phyloP scores from a whole-genome alignment of 2,113 vertebrate species.

The Suncus etruscus region DNA sequence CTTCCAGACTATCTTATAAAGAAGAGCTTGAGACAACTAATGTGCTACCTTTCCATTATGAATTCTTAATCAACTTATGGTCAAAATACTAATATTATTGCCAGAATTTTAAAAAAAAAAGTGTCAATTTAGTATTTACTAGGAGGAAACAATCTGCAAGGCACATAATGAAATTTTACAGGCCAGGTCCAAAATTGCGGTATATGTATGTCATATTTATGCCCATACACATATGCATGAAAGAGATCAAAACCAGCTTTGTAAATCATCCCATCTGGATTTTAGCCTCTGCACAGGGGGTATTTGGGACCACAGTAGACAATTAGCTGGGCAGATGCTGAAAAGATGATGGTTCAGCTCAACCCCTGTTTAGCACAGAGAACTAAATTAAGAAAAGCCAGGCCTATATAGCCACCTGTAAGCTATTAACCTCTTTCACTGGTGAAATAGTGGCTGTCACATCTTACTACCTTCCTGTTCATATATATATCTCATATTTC shows the following conservation, averaged over 20 bases:
- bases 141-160: not conserved
- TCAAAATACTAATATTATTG: slow-evolving; percentile 8
- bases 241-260: slow-evolving; percentile 28
- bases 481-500: not conserved
- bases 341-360: slow-evolving; percentile 27
- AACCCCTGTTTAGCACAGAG: not conserved
- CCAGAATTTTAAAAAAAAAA: not conserved
- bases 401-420: slow-evolving; percentile 30
- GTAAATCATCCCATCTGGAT: not conserved
- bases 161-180: not conserved
- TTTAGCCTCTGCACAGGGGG: not conserved
- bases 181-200: not conserved
- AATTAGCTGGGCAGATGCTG: slow-evolving; percentile 43
- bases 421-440: slow-evolving; percentile 39
- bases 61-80: slow-evolving; percentile 46
- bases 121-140: not conserved
- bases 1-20: not conserved
- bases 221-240: no score
- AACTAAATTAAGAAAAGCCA: slow-evolving; percentile 21
- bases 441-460: slow-evolving; percentile 1
- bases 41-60: not conserved
- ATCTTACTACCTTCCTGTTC: not conserved
- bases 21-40: not conserved
- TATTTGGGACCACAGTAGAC: slow-evolving; percentile 9
- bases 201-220: not conserved